phyloP scores from a whole-genome alignment of 1,140 invertebrate genomes.

The Eriosoma lanigerum region DNA sequence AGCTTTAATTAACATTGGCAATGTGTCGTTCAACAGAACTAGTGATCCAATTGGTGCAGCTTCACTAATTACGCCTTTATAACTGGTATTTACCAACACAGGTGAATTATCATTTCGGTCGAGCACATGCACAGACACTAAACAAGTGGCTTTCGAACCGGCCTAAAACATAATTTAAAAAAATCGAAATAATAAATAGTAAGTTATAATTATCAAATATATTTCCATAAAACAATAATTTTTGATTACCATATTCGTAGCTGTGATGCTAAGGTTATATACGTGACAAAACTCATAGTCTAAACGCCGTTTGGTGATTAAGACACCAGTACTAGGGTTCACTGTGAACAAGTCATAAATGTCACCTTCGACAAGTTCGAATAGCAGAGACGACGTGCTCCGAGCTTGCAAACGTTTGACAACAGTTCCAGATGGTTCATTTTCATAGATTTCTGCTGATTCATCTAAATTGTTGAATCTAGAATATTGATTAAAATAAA shows the following conservation, averaged over 20 bases:
- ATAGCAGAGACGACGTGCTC: constrained; percentile 77
- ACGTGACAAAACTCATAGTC: constrained; percentile 77
- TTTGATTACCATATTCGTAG: constrained; percentile 77
- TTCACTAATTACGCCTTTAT: constrained; percentile 73
- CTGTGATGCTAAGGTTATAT: constrained; percentile 82
- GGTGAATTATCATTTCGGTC: constrained; percentile 88
- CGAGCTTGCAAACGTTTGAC: constrained; percentile 76
- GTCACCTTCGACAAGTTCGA: constrained; percentile 80
- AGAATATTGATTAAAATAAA: no score
- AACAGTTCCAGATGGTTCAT: constrained; percentile 74
- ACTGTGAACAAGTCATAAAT: constrained; percentile 73
- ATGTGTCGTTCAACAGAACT: constrained; percentile 68
- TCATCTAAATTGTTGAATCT: constrained; percentile 68
- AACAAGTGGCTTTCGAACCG: constrained; percentile 67
- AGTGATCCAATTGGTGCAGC: constrained; percentile 70
- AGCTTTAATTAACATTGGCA: constrained; percentile 77
- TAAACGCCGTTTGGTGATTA: constrained; percentile 71
- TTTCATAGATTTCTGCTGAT: constrained; percentile 81
- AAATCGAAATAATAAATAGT: background rate
- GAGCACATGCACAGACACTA: constrained; percentile 73
- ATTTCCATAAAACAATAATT: no score
- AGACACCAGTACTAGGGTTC: constrained; percentile 81
- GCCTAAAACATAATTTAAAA: constrained; percentile 60
- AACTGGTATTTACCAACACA: constrained; percentile 68
- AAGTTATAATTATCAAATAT: no score